Evolutionary conservation across 2,888 invertebrate genomes (phyloP).

Genomic region (Melipona bicolor): DNA sequence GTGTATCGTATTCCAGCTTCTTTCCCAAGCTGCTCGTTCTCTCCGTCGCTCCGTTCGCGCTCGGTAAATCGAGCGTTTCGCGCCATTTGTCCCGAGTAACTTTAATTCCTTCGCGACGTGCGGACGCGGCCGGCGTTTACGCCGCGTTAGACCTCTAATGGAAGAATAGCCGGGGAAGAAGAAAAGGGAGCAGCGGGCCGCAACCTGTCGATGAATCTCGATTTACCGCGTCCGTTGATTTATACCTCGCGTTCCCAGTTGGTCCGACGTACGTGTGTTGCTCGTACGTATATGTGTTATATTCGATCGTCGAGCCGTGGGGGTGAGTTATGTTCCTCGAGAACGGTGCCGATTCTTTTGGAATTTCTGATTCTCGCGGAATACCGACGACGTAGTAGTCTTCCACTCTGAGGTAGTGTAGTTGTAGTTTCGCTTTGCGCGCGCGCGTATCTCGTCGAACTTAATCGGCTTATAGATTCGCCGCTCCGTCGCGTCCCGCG

Average conservation of each 20-base stretch:
- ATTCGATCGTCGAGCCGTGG: too few species aligned
- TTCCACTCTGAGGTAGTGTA: not conserved
- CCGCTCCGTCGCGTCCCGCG: not conserved
- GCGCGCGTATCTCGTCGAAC: conserved; percentile 1
- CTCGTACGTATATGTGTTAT: too few species aligned
- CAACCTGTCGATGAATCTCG: conserved; percentile 57
- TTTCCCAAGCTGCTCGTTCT: too few species aligned
- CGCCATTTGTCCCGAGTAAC: conserved; percentile 47
- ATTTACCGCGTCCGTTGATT: conserved; percentile 64
- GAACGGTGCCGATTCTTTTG: not conserved
- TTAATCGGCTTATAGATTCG: conserved; percentile 10
- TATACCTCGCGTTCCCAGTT: conserved; percentile 25
- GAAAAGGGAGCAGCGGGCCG: conserved; percentile 27
- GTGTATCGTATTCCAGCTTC: not conserved
- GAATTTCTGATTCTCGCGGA: not conserved
- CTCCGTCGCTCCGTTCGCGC: too few species aligned
- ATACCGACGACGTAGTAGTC: not conserved
- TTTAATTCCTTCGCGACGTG: conserved; percentile 54
- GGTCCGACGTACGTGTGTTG: not conserved
- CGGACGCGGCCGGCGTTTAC: conserved; percentile 40
- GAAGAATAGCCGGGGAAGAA: conserved; percentile 57
- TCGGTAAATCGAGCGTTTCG: not conserved
- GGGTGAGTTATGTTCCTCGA: too few species aligned
- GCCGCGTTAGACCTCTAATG: conserved; percentile 54
- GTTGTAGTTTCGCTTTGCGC: conserved; percentile 22